Conservation (phyloP, 1,140 invertebrate species). For the Magallana ariakensis region DNA sequence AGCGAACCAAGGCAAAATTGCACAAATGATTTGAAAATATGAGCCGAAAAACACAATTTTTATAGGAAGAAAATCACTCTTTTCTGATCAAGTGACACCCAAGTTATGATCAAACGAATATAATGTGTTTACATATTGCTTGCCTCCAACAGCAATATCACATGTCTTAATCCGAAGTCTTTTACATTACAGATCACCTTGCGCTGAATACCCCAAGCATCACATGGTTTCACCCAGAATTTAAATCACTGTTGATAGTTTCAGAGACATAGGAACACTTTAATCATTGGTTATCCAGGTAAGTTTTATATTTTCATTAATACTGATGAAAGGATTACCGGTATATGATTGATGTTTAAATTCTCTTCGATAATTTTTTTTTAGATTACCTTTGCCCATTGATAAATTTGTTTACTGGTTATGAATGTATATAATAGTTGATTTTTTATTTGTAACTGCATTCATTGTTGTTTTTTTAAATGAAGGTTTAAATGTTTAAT, state of each 20-base stretch:
- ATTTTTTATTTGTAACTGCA: no score
- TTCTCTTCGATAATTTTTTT: no score
- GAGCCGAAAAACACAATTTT: neutral
- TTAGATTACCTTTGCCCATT: no score
- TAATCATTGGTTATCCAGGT: conserved; percentile 7
- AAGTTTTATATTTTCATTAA: neutral
- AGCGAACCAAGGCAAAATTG: conserved; percentile 1
- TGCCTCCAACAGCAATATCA: neutral
- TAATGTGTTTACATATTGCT: neutral
- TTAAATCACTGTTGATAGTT: conserved; percentile 19
- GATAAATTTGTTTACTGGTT: no score
- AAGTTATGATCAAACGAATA: neutral
- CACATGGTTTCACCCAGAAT: conserved; percentile 23
- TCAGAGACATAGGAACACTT: neutral
- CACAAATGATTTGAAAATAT: neutral
- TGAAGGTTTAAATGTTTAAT: no score
- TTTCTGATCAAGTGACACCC: conserved; percentile 8
- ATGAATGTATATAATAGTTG: no score
- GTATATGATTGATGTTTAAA: no score
- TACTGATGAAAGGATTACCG: no score
- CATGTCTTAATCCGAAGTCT: conserved; percentile 1
- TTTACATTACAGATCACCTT: neutral
- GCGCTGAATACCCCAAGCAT: neutral
- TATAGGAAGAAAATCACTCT: neutral
- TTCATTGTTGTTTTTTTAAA: no score